Base-by-base conservation (phyloP, 2,888 invertebrate species). In the Watsonalla binaria region DNA sequence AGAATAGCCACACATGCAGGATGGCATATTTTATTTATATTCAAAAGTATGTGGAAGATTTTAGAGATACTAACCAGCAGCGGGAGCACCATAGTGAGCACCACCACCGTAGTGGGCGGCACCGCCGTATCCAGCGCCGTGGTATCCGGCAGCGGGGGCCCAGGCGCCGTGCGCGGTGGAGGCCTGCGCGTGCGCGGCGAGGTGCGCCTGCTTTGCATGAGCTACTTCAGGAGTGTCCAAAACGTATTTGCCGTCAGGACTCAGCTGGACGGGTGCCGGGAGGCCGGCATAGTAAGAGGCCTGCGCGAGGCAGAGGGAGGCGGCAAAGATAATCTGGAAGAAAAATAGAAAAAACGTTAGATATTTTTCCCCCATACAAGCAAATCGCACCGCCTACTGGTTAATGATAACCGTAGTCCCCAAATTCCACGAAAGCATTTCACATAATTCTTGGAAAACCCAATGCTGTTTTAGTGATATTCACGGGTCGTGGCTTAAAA, bases 201-300 rank as follows among this genome's bases (percentile, higher is more conserved):
- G 70, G 57, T 91, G 91, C 0, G 89, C 89, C 7, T 89, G 88
- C 61, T 86, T 89, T 4, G 91, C 91, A 78, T 91, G 91, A 13
- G 91, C 89, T 5, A 91, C 91, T 66, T 91, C 91, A 1, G 91
- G 91, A 9, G 91, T 91, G 74, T 94, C 93, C 46, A 93, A 67
- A 45, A 91, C 66, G 70, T 84, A 81, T 59, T 90, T 86, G 74
- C 92, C 92, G 63, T 94, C 94, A 2, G 83, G 78, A 61, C 88
- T 90, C 6, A 91, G 83, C 61, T 88, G 87, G 61, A 91, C 68
- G 65, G 78, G 89, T 24, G 89, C 92, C 63, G 84, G 91, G 55
- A 86, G 88, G 65, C 82, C 91, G 62, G 82, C 87, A 86, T 82
- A 92, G 78, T 86, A 91, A n/a, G 92, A 91, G 53, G 92, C 91